These are phyloP conservation scores for Sparidentex hasta DNA, from an alignment of 2,797 vertebrate genomes.

Conservation along the genomic window DNA sequence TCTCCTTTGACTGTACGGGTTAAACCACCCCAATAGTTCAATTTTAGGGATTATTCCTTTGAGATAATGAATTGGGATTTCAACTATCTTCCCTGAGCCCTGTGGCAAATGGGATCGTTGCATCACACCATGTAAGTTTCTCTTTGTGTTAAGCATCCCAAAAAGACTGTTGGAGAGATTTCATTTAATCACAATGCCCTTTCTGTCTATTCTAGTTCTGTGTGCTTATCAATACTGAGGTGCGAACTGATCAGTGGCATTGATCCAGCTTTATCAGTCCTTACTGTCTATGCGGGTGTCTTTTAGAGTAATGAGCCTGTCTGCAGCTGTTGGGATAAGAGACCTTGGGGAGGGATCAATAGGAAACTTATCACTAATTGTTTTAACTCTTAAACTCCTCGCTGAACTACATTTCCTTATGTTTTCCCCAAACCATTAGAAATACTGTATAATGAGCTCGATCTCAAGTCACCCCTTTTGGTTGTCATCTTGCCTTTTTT, in stretches of 20 bases:
- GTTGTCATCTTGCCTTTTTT: neutral
- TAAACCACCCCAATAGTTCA: slow-evolving; percentile 7
- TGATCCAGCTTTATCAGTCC: slow-evolving; percentile 80
- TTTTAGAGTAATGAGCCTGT: slow-evolving; percentile 81
- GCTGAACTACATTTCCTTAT: slow-evolving; percentile 1
- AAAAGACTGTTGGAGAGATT: slow-evolving; percentile 46
- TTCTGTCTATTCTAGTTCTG: slow-evolving; percentile 54
- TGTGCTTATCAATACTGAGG: slow-evolving; percentile 65
- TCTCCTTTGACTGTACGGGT: slow-evolving; percentile 17
- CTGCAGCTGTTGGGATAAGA: slow-evolving; percentile 68
- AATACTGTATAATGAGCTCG: neutral
- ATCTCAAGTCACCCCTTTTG: neutral
- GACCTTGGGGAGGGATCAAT: slow-evolving; percentile 70
- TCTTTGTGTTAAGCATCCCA: slow-evolving; percentile 17
- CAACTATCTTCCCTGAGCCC: slow-evolving; percentile 1
- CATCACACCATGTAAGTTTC: slow-evolving; percentile 14
- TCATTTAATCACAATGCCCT: slow-evolving; percentile 58
- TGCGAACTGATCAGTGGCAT: slow-evolving; percentile 75
- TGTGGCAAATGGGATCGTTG: neutral
- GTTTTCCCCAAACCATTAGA: slow-evolving; percentile 18
- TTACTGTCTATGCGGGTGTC: slow-evolving; percentile 72
- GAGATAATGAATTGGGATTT: slow-evolving; percentile 18
- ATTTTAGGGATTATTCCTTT: slow-evolving; percentile 33
- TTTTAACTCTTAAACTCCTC: slow-evolving; percentile 58
- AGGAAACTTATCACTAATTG: slow-evolving; percentile 67